Conservation (phyloP, 2,113 vertebrate species). For the Otis tarda region DNA sequence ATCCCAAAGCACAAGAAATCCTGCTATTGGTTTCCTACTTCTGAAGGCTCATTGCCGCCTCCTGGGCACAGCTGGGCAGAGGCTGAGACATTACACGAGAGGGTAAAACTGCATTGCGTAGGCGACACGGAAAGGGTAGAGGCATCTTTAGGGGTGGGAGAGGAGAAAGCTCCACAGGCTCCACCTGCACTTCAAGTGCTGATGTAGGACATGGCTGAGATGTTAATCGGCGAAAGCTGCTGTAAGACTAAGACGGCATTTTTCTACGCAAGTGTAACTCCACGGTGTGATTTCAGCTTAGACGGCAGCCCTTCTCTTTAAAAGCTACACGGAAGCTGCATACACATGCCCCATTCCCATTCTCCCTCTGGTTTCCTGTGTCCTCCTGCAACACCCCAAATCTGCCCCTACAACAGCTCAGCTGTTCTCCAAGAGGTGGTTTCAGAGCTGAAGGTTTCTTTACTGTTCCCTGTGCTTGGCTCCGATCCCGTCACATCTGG, state of each 20-base stretch:
- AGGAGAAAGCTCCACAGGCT: not conserved
- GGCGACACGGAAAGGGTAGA: not conserved
- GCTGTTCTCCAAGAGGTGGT: not conserved
- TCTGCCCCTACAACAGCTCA: not conserved
- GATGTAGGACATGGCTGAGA: not conserved
- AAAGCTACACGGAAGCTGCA: not conserved
- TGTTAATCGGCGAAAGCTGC: not conserved
- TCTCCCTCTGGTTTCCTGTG: not conserved
- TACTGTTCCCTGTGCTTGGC: not conserved
- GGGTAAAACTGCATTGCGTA: not conserved
- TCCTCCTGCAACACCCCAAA: not conserved
- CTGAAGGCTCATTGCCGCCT: not conserved
- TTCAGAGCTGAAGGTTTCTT: not conserved
- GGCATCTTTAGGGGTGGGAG: not conserved
- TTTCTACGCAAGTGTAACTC: not conserved
- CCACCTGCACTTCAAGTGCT: not conserved
- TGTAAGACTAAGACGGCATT: not conserved
- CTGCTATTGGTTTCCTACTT: not conserved
- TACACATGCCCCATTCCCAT: fast-evolving
- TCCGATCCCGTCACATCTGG: not conserved
- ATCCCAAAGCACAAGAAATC: not conserved
- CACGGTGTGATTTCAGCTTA: not conserved
- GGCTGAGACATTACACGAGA: not conserved
- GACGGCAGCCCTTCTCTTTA: not conserved
- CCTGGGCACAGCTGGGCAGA: not conserved